These are phyloP conservation scores for Formica selysi DNA, from an alignment of 1,140 invertebrate species.

Conservation along the genomic window DNA sequence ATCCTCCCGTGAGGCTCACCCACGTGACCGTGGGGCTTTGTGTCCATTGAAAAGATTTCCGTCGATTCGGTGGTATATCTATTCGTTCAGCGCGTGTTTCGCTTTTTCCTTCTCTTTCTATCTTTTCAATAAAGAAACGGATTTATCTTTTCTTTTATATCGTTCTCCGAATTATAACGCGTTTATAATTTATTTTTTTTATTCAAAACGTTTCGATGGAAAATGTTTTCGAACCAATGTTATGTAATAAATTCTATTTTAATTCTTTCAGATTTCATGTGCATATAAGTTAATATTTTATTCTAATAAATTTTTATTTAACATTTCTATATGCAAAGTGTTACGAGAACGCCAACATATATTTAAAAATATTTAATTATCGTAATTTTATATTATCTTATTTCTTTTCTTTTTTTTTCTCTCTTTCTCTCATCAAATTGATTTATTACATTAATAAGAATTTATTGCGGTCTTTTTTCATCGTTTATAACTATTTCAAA, in stretches of 20 bases:
- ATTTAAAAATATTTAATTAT: too few relatives aligned
- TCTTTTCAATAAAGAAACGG: conserved; percentile 42
- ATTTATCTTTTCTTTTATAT: conserved; percentile 32
- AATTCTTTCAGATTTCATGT: background rate
- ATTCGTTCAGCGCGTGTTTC: conserved; percentile 21
- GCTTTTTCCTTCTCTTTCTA: conserved; percentile 3
- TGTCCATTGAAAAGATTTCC: conserved; percentile 61
- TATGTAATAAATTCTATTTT: conserved; percentile 15
- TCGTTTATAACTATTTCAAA: background rate
- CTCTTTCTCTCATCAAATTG: background rate
- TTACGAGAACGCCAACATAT: too few relatives aligned
- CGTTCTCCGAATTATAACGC: conserved; percentile 22
- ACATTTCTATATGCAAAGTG: background rate
- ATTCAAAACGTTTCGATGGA: background rate
- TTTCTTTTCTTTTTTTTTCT: background rate
- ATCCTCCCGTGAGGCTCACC: conserved; percentile 63
- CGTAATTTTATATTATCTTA: background rate
- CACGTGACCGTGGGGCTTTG: conserved; percentile 39
- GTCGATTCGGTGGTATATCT: conserved; percentile 61
- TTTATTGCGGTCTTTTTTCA: background rate
- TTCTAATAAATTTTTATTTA: background rate
- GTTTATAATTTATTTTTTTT: conserved; percentile 41
- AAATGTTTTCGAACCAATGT: background rate
- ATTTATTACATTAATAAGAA: conserved; percentile 18
- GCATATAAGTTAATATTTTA: background rate